These are phyloP conservation scores for Falco biarmicus DNA, from an alignment of 2,797 vertebrate genomes.

Conservation along the genomic window DNA sequence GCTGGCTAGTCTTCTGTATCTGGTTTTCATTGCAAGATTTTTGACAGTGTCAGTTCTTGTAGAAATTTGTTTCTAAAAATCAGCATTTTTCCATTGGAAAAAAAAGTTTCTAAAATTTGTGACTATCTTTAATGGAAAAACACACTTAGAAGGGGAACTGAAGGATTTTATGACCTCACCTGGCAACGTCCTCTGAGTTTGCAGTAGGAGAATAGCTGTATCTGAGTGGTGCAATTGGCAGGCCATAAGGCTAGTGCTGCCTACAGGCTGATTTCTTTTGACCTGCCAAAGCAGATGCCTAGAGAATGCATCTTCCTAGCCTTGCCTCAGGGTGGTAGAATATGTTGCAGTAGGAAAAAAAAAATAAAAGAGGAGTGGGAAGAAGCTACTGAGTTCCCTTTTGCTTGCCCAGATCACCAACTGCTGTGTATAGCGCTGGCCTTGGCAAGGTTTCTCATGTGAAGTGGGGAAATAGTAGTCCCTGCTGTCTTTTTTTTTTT, in stretches of 20 bases:
- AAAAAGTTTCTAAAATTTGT: not conserved
- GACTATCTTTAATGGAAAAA: not conserved
- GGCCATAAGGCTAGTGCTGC: not conserved
- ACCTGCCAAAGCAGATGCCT: not conserved
- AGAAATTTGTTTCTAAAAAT: constrained; percentile 30
- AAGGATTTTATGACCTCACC: not conserved
- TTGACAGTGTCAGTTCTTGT: constrained; percentile 42
- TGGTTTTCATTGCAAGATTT: constrained; percentile 39
- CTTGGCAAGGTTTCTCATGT: not conserved
- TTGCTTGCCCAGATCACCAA: not conserved
- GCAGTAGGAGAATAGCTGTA: not conserved
- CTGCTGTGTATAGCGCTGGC: not conserved
- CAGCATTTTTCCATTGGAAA: not conserved
- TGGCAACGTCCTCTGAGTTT: not conserved
- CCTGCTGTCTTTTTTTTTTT: not conserved
- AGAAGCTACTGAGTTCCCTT: not conserved
- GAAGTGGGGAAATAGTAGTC: not conserved
- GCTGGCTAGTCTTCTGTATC: constrained; percentile 11
- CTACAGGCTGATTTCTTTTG: not conserved
- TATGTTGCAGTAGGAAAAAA: not conserved
- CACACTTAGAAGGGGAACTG: not conserved
- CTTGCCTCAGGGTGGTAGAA: not conserved
- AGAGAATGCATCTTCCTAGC: not conserved
- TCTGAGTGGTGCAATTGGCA: not conserved
- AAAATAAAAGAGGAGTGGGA: not conserved